Evolutionary conservation across 2,888 invertebrate genomes (phyloP).

Genomic region (Brenthis hecate): DNA sequence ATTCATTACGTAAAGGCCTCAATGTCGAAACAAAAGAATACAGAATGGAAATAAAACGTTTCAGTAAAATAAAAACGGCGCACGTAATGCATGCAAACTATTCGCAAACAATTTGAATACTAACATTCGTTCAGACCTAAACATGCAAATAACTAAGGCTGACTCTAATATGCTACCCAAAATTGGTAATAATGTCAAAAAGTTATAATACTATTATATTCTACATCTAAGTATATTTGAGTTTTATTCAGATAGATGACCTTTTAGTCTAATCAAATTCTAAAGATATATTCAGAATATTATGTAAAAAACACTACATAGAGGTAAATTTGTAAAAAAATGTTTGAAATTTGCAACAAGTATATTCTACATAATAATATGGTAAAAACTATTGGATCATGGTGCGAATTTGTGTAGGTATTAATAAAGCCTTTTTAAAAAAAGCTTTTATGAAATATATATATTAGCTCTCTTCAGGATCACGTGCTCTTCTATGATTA

Average conservation of each 20-base stretch:
- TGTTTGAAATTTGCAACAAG: too few species aligned
- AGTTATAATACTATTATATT: neutral
- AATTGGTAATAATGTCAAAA: slow-evolving; percentile 2
- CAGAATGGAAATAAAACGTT: slow-evolving; percentile 17
- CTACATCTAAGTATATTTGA: neutral
- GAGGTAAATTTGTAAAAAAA: too few species aligned
- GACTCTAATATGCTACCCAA: slow-evolving; percentile 24
- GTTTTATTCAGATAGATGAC: too few species aligned
- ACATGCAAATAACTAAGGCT: slow-evolving; percentile 55
- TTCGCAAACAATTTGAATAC: slow-evolving; percentile 58
- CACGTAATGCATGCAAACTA: slow-evolving; percentile 61
- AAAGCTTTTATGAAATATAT: slow-evolving; percentile 36
- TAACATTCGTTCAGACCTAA: slow-evolving; percentile 50
- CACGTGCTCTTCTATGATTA: slow-evolving; percentile 33
- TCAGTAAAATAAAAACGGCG: slow-evolving; percentile 26
- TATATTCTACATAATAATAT: slow-evolving; percentile 9
- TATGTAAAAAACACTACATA: neutral
- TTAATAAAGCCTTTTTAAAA: slow-evolving; percentile 65
- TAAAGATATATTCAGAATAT: neutral
- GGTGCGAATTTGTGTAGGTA: slow-evolving; percentile 81
- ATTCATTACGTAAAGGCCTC: slow-evolving; percentile 13
- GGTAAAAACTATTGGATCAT: slow-evolving; percentile 34
- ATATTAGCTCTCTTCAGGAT: slow-evolving; percentile 24
- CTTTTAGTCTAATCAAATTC: neutral
- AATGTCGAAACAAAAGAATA: slow-evolving; percentile 7